Evolutionary conservation across 1,140 invertebrate genomes (phyloP), one percentile per base, ranked within the genome.

Genomic region (Gryllus bimaculatus): DNA sequence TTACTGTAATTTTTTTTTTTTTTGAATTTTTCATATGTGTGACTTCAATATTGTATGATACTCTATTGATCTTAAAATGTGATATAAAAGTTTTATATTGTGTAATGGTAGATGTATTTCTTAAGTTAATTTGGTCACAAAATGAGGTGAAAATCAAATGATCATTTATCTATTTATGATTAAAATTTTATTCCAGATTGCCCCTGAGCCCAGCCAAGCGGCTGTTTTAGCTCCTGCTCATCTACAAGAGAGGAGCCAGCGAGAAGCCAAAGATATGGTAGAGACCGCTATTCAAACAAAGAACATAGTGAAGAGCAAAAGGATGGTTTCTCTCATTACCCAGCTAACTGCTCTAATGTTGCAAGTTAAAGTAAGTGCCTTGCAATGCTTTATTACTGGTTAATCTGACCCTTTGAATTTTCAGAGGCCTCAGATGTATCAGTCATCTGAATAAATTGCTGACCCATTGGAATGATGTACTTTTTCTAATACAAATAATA

Each of bases 281-380:
- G 94, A 94, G 83, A 85, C 85, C 18, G 88, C 90, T 80, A 84
- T 88, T 12, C 86, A 86, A 8, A 86, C 90, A 48, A 90, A 90
- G 83, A 88, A 89, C 85, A 86, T 86, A 8, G 86, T 91, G 49
- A 90, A 90, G 83, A 88, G 89, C 85, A 82, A 88, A 47, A 87
- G 86, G 48, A 89, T 94, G 84, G 87, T 96, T 75, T 90, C 93
- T 81, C 87, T 98, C 74, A 93, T 99, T 8, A 92, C 93, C 75
- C 93, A 96, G 86, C 89, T 99, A 26, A 95, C 95, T 26, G 95
- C 96, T 0, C 87, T 99, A 48, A 92, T 99, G 90, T 87, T 98
- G 73, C 96, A 98, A 89, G 92, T 98, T 0, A 97, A 95, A 87
- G 92, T 93, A 85, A 84, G 83, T 66, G 18, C 47, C 47, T 78